phyloP scores from a whole-genome alignment of 2,888 invertebrate genomes.

The Mesochorus sp. region DNA sequence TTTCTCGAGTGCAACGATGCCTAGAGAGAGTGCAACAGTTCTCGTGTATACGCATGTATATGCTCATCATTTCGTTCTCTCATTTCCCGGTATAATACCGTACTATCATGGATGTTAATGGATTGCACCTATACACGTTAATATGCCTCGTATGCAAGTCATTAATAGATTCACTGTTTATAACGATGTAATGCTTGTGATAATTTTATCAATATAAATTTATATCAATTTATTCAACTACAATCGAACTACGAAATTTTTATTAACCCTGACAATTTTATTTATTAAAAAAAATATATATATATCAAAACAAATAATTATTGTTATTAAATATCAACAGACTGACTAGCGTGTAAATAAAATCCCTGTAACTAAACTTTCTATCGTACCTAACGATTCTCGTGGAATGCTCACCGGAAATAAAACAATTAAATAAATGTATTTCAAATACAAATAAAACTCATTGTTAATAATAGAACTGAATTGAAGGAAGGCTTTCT shows the following conservation, averaged over 20 bases:
- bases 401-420: not conserved
- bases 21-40: conserved; percentile 62
- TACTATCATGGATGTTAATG: conserved; percentile 3
- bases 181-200: not conserved
- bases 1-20: conserved; percentile 69
- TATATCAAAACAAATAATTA: too few relatives aligned
- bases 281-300: too few relatives aligned
- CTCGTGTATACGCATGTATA: conserved; percentile 21
- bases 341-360: not conserved
- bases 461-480: not conserved
- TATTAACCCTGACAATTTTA: too few relatives aligned
- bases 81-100: conserved; percentile 26
- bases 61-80: conserved; percentile 9
- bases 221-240: not conserved
- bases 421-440: not conserved
- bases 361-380: conserved; percentile 6
- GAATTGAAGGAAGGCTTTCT: too few relatives aligned
- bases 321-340: too few relatives aligned
- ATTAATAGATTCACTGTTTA: conserved; percentile 1
- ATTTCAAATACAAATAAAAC: not conserved
- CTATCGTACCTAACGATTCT: not conserved
- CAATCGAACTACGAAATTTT: too few relatives aligned
- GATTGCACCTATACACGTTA: not conserved
- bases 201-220: not conserved
- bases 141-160: not conserved